Conservation (phyloP, 2,113 vertebrate species). For the Semicossyphus pulcher region DNA sequence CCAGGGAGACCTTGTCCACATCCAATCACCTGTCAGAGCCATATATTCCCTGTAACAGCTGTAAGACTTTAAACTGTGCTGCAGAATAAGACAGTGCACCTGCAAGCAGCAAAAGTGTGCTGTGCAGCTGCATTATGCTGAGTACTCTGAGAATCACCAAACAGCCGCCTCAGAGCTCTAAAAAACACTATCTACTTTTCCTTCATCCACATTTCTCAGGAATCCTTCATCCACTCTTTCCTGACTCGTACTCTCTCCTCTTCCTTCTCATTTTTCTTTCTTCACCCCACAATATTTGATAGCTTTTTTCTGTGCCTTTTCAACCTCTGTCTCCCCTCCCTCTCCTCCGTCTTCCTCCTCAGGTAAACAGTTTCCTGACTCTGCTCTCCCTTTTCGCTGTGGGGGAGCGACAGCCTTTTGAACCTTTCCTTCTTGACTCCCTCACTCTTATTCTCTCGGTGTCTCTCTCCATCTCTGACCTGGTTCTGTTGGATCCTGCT, state of each 20-base stretch:
- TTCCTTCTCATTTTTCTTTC: not conserved
- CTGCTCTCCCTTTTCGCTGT: slow-evolving; percentile 11
- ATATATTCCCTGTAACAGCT: slow-evolving; percentile 13
- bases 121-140: slow-evolving; percentile 14
- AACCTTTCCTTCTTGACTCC: slow-evolving; percentile 17
- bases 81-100: slow-evolving; percentile 5
- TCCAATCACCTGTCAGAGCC: not conserved
- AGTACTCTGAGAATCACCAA: slow-evolving; percentile 34
- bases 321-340: not conserved
- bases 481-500: slow-evolving; percentile 45
- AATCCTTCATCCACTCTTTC: not conserved
- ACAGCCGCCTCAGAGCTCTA: not conserved
- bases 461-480: slow-evolving; percentile 36
- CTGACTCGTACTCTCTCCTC: not conserved
- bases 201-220: not conserved
- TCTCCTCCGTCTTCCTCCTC: not conserved
- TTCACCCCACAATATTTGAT: not conserved
- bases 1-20: not conserved
- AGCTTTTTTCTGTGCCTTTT: not conserved
- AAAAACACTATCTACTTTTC: not conserved
- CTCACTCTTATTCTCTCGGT: slow-evolving; percentile 1
- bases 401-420: slow-evolving; percentile 2
- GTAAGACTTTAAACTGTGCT: slow-evolving; percentile 15
- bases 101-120: slow-evolving; percentile 2
- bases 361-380: slow-evolving; percentile 21